These are phyloP conservation scores for Neopelma chrysocephalum DNA, from an alignment of 2,797 vertebrate species.

Conservation along the genomic window DNA sequence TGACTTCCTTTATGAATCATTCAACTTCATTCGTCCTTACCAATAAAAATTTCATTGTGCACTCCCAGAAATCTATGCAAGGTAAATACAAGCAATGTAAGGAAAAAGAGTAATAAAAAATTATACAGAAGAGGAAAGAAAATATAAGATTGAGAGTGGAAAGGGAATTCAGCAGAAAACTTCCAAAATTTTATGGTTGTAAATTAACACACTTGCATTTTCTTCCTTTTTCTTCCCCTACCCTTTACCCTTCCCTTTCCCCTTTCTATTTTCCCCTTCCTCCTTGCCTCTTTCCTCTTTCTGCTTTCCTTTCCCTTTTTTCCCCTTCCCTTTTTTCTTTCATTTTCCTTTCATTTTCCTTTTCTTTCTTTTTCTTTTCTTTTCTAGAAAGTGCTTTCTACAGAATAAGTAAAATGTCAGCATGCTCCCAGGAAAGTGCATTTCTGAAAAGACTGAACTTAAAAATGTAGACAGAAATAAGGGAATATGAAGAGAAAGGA, in stretches of 20 bases:
- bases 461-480: neutral
- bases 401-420: neutral
- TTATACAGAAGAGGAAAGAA: rapidly evolving
- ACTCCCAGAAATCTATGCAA: neutral
- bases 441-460: neutral
- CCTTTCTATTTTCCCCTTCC: neutral
- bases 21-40: neutral
- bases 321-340: neutral
- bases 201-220: neutral
- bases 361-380: neutral
- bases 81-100: neutral
- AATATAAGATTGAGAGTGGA: neutral
- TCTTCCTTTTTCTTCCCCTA: neutral
- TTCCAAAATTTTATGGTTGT: neutral
- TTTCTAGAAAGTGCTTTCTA: neutral
- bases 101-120: neutral
- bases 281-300: too few relatives aligned
- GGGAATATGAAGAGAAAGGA: neutral
- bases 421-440: neutral
- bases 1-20: neutral
- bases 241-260: rapidly evolving
- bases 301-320: rapidly evolving
- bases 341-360: neutral
- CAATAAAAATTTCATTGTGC: neutral
- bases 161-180: neutral